Percentiles rank a stretch among this genome's conserved stretches.
Conservation (phyloP, 2,888 invertebrate species). For the Drosophila histrio region DNA sequence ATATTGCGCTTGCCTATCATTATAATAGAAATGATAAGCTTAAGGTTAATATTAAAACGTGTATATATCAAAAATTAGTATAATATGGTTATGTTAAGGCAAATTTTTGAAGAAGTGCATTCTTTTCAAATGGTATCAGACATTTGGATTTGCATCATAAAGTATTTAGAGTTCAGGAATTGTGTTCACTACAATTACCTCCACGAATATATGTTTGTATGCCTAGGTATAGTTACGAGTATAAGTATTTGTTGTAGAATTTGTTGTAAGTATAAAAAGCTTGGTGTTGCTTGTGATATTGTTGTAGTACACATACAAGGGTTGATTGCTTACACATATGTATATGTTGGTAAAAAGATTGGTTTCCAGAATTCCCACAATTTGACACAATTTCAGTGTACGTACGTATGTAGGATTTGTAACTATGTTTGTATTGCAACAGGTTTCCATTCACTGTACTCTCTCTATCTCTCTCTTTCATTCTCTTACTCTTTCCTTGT, state of each 20-base stretch:
- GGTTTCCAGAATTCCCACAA: constrained; percentile 34
- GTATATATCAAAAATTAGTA: constrained; percentile 77
- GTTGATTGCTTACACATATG: constrained; percentile 60
- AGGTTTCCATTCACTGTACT: constrained; percentile 24
- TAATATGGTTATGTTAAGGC: constrained; percentile 79
- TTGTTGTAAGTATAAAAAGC: constrained; percentile 39
- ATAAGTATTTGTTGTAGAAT: constrained; percentile 24
- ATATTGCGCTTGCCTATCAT: constrained; percentile 53
- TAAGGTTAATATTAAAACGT: constrained; percentile 56
- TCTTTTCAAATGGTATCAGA: constrained; percentile 86
- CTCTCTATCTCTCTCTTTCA: background rate
- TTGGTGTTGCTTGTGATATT: constrained; percentile 41
- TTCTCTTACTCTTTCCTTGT: background rate
- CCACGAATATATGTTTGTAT: constrained; percentile 24
- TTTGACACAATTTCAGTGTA: constrained; percentile 52
- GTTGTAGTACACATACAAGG: constrained; percentile 12
- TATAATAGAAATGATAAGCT: constrained; percentile 55
- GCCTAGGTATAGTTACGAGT: constrained; percentile 23
- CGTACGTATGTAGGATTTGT: constrained; percentile 28
- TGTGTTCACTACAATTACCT: constrained; percentile 26
- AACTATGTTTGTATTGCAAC: constrained; percentile 40
- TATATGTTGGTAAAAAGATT: constrained; percentile 18
- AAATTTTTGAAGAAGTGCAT: constrained; percentile 82
- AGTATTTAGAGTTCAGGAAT: constrained; percentile 52
- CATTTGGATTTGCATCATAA: constrained; percentile 83